A percentile compares a stretch with the other conserved stretches of the same genome.
These are phyloP conservation scores for Petrocephalus zakoni DNA, from an alignment of 2,113 vertebrate species.

Conservation along the genomic window DNA sequence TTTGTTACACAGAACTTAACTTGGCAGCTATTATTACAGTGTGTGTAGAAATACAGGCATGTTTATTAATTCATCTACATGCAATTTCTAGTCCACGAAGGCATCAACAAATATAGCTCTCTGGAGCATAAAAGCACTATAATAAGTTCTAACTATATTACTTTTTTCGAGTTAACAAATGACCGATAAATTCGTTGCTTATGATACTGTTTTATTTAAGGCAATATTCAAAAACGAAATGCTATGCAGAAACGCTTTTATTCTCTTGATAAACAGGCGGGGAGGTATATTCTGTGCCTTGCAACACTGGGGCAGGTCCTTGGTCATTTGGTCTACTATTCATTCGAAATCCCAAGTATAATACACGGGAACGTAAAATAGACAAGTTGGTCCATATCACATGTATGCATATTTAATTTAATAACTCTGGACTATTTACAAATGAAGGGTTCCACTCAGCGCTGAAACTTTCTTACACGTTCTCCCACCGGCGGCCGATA, in stretches of 20 bases:
- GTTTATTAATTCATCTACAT: background rate
- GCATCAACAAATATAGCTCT: background rate
- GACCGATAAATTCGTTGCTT: background rate
- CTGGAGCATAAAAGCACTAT: background rate
- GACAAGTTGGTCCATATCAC: background rate
- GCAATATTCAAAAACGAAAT: background rate
- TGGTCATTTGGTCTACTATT: background rate
- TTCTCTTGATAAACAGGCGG: background rate
- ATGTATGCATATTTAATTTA: background rate
- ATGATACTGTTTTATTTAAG: background rate
- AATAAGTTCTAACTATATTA: background rate
- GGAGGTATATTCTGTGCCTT: no score
- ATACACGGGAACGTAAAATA: background rate
- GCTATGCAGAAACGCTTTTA: background rate
- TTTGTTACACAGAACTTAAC: background rate
- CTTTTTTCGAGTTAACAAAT: background rate
- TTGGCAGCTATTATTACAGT: background rate
- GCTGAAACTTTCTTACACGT: background rate
- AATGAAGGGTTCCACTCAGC: background rate
- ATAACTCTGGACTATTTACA: background rate
- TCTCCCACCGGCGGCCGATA: slow-evolving; percentile 25
- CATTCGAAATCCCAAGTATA: background rate
- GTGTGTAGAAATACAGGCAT: background rate
- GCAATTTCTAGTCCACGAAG: slow-evolving; percentile 1
- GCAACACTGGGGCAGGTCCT: background rate